Base-by-base conservation (phyloP, 2,888 invertebrate genomes). In the Andrena fulva region DNA sequence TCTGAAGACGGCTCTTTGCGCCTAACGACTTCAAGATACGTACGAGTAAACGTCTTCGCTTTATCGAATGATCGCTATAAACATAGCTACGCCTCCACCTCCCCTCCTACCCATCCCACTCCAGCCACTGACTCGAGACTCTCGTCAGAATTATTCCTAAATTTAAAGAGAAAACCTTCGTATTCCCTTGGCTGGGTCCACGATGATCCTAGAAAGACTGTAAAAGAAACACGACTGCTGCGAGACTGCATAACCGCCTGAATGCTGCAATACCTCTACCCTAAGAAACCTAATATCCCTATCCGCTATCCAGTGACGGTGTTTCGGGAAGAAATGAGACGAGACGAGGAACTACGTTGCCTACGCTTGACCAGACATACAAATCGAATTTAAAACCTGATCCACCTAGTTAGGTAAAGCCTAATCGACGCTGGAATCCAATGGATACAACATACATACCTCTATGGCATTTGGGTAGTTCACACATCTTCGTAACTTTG, bases 181-280 rank as follows among this genome's bases (percentile, higher is more conserved):
- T 87, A 89, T 87, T 85, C 89, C 88, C 89, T 87, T 87, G 89
- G 88, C 89, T 89, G 91, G 91, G 91, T 92, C 93, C 91, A 91
- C 90, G 91, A 90, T 91, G 93, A 90, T 92, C 93, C 93, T 94
- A 93, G 90, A 92, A 91, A 91, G 91, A 93, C 92, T 93, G 93
- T 89, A 93, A 93, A 93, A 92, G 85, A 91, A 91, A 91, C 89
- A 87, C 84, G 79, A 86, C 85, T 84, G 87, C 89, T 85, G 85
- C 80, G 82, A 89, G 82, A 89, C 89, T 83, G 86, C 90, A 88
- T 86, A 4, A 82, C 89, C 90, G 90, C 89, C 91, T 91, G 91
- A 91, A 91, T 90, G 91, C 94, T 93, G 93, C 87, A 93, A 93
- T 92, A 89, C 86, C 91, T 86, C 89, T 87, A 88, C 84, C 78